Evolutionary conservation across 2,888 invertebrate genomes (phyloP), one percentile per base, ranked within the genome.

Genomic region (Agrotis segetum): DNA sequence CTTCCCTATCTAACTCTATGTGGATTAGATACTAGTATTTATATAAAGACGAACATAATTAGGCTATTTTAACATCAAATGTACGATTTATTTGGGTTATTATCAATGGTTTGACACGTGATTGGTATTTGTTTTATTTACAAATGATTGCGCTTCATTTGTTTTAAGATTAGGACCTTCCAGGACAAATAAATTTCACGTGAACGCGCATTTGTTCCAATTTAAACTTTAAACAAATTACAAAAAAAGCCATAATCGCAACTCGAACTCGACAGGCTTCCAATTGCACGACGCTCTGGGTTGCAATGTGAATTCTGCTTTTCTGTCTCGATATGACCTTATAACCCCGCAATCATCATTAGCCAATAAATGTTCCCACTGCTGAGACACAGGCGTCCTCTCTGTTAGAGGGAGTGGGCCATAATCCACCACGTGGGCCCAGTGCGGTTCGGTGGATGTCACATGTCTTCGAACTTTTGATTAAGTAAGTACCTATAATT

Each of bases 41-140:
- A 79, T 56, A 74, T 73, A 84, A 71, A 72, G 56, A 73, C 60
- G 69, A 55, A 66, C 63, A 61, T 82, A 86, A 87, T 82, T 84
- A 77, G 87, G 84, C 7, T 74, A 77, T 79, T 72, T 46, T 67
- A 74, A 74, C 49, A 66, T 76, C 58, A 78, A 68, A 50, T 49
- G n/a, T n/a, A 62, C 44, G 44, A 53, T 63, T 78, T 61, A 56
- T 66, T 78, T 58, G 19, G 46, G 56, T 50, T 53, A 19, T 67
- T 68, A 71, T 68, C 55, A 61, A 50, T 44, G 40, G 29, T 67
- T 63, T 17, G 50, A 69, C 67, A 74, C 53, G 67, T 67, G 71
- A 79, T 49, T 24, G 17, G 29, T 17, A 21, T 71, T 62, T 62
- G 40, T 58, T 29, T 49, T 58, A 75, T 74, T 74, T 56, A 72